These are phyloP conservation scores for Himalopsyche phryganea DNA, from an alignment of 1,140 invertebrate species.

Conservation along the genomic window DNA sequence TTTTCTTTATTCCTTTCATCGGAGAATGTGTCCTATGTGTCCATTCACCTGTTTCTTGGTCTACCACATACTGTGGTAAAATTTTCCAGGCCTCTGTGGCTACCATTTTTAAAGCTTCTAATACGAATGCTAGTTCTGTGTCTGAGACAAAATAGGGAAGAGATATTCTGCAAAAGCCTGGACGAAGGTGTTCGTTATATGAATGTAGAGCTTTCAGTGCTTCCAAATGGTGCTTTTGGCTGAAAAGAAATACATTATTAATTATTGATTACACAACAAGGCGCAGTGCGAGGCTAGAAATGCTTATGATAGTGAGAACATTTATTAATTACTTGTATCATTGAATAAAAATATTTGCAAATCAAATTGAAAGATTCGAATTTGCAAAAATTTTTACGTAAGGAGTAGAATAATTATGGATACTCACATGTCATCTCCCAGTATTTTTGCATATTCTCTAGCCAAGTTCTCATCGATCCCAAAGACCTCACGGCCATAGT, in stretches of 20 bases:
- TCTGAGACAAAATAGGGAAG: conserved; percentile 84
- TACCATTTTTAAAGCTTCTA: conserved; percentile 83
- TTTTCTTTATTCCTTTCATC: conserved; percentile 77
- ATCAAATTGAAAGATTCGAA: too few relatives aligned
- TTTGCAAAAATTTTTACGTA: too few relatives aligned
- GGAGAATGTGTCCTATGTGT: conserved; percentile 76
- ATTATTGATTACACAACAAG: too few relatives aligned
- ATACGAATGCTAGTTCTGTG: conserved; percentile 73
- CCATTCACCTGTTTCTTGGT: conserved; percentile 88
- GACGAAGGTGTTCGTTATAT: conserved; percentile 67
- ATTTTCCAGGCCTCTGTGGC: conserved; percentile 87
- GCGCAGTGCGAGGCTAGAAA: too few relatives aligned
- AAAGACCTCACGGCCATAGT: conserved; percentile 80
- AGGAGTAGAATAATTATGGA: background rate
- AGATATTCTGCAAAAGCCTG: conserved; percentile 83
- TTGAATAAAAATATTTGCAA: too few relatives aligned
- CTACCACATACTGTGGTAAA: conserved; percentile 80
- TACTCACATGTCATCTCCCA: conserved; percentile 70
- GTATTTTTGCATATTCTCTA: conserved; percentile 70
- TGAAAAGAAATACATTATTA: too few relatives aligned
- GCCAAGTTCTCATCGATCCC: conserved; percentile 77
- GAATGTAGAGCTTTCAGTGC: background rate
- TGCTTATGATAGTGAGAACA: too few relatives aligned
- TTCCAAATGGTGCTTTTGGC: too few relatives aligned
- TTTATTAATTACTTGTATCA: too few relatives aligned